phyloP scores from a whole-genome alignment of 2,888 invertebrate genomes.

The Tenthredo scrophulariae region DNA sequence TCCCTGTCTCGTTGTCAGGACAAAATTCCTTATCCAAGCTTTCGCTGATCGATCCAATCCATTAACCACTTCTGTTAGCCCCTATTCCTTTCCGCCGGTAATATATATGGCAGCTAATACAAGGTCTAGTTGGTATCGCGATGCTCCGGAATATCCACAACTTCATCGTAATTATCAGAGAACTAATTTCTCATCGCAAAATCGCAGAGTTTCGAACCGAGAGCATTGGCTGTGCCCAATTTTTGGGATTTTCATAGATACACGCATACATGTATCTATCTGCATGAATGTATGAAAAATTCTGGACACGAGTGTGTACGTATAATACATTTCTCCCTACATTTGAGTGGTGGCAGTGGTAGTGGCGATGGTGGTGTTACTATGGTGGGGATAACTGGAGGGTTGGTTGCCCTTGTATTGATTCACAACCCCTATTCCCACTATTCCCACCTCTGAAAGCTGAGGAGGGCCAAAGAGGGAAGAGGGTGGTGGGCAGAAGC shows the following conservation, averaged over 20 bases:
- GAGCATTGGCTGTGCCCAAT: neutral
- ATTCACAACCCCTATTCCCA: slow-evolving; percentile 68
- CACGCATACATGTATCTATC: neutral
- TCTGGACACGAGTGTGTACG: neutral
- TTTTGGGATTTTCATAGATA: neutral
- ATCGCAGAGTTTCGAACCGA: neutral
- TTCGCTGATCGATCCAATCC: slow-evolving; percentile 27
- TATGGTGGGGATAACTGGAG: slow-evolving; percentile 57
- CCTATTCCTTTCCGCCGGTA: neutral
- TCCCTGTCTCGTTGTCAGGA: neutral
- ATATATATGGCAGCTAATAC: neutral
- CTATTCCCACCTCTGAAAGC: slow-evolving; percentile 55
- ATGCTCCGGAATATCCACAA: neutral
- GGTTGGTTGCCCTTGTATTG: slow-evolving; percentile 75
- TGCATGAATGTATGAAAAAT: neutral
- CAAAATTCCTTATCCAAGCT: neutral
- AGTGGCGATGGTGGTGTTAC: slow-evolving; percentile 13
- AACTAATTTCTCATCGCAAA: neutral
- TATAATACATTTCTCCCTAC: neutral
- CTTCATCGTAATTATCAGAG: neutral
- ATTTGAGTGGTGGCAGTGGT: neutral
- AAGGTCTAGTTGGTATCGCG: neutral
- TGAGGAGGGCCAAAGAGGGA: slow-evolving; percentile 50
- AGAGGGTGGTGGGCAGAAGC: slow-evolving; percentile 47
- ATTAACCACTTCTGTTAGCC: neutral